A percentile compares a stretch with the other conserved stretches of the same genome.
phyloP scores from a whole-genome alignment of 2,797 vertebrate genomes.

The Miichthys miiuy region DNA sequence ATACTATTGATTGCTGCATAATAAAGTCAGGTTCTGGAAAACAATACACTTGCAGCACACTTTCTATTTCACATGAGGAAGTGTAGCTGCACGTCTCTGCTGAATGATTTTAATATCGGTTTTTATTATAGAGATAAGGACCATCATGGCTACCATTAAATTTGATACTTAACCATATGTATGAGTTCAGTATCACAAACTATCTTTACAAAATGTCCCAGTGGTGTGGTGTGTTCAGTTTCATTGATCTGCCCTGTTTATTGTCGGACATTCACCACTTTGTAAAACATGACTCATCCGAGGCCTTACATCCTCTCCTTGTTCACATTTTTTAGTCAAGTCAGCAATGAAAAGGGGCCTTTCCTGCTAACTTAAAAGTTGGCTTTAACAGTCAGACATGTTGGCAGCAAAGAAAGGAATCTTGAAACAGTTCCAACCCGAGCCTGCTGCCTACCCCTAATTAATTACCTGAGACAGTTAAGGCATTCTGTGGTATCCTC shows the following conservation, averaged over 20 bases:
- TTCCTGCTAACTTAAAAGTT: conserved; percentile 38
- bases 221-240: conserved; percentile 9
- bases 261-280: conserved; percentile 15
- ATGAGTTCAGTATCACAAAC: background rate
- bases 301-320: conserved; percentile 23
- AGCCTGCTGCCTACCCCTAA: background rate
- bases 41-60: background rate
- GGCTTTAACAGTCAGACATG: conserved; percentile 20
- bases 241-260: conserved; percentile 5
- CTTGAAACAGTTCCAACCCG: conserved; percentile 35
- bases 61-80: conserved; percentile 15
- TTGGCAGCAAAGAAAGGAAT: conserved; percentile 40
- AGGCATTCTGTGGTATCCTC: background rate
- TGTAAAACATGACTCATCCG: conserved; percentile 38
- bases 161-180: background rate
- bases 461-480: conserved; percentile 42
- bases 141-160: background rate
- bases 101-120: background rate
- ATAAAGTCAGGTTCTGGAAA: conserved; percentile 19
- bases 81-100: conserved; percentile 8
- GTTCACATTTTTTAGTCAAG: conserved; percentile 32
- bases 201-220: background rate
- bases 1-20: background rate
- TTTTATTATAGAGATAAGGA: conserved; percentile 11
- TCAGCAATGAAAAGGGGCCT: conserved; percentile 41